These are phyloP conservation scores for Adrianichthys oophorus DNA, from an alignment of 2,797 vertebrate genomes.

Conservation along the genomic window DNA sequence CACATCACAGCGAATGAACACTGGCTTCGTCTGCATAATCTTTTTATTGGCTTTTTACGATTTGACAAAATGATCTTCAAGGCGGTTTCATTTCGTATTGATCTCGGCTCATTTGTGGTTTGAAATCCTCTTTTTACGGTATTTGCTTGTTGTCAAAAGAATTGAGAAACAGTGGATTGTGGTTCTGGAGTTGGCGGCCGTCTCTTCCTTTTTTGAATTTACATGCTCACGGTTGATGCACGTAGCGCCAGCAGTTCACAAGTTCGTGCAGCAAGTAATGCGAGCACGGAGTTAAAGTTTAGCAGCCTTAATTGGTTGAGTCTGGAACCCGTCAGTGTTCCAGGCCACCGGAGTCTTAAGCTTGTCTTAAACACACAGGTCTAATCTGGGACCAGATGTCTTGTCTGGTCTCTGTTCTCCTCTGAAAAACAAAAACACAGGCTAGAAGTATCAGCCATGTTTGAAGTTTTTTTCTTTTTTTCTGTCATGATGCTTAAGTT, in stretches of 20 bases:
- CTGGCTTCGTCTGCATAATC: too few species aligned
- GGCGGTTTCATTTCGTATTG: too few species aligned
- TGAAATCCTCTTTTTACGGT: too few species aligned
- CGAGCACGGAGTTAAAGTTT: slow-evolving; percentile 55
- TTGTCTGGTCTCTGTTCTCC: slow-evolving; percentile 63
- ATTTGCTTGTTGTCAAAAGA: too few species aligned
- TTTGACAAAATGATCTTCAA: too few species aligned
- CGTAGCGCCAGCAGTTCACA: slow-evolving; percentile 8
- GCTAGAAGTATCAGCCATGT: slow-evolving; percentile 8
- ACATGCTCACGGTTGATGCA: slow-evolving; percentile 10
- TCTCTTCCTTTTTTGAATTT: not conserved
- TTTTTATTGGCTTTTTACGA: too few species aligned
- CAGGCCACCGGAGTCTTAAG: slow-evolving; percentile 74
- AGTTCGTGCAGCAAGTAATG: slow-evolving; percentile 35
- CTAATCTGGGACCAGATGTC: slow-evolving; percentile 77
- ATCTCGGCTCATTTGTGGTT: too few species aligned
- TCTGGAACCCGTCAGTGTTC: slow-evolving; percentile 70
- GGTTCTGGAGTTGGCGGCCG: not conserved
- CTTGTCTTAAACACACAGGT: slow-evolving; percentile 71
- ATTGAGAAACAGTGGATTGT: too few species aligned
- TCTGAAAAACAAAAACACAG: slow-evolving; percentile 39
- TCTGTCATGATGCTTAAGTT: not conserved
- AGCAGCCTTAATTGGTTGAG: slow-evolving; percentile 70
- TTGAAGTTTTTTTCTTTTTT: not conserved
- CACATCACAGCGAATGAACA: too few species aligned